A percentile compares a stretch with the other conserved stretches of the same genome.
These are phyloP conservation scores for Microchirus variegatus DNA, from an alignment of 2,797 vertebrate genomes.

Conservation along the genomic window DNA sequence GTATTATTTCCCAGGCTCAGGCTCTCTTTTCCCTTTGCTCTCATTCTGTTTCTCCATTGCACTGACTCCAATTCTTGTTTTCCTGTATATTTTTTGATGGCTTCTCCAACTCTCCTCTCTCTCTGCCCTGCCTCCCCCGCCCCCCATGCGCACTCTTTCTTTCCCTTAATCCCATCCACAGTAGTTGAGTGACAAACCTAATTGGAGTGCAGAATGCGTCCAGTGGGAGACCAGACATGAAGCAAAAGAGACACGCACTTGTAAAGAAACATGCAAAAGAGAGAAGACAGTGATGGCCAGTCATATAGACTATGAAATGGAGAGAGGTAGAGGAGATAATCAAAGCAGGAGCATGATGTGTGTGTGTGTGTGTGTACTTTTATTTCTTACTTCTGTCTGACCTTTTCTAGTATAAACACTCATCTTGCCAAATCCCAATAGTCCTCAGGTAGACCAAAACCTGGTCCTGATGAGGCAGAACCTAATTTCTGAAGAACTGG, in stretches of 20 bases:
- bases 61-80: constrained; percentile 38
- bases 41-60: constrained; percentile 34
- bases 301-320: constrained; percentile 51
- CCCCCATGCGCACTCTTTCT: constrained; percentile 16
- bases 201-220: constrained; percentile 75
- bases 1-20: neutral
- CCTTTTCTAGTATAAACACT: too few species aligned
- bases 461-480: too few species aligned
- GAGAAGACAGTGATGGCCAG: constrained; percentile 69
- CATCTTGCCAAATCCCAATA: too few species aligned
- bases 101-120: constrained; percentile 17
- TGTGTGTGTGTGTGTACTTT: too few species aligned
- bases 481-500: too few species aligned
- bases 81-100: constrained; percentile 18
- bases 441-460: too few species aligned
- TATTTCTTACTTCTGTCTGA: too few species aligned
- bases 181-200: constrained; percentile 81
- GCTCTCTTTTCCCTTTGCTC: constrained; percentile 33
- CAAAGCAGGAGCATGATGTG: constrained; percentile 41
- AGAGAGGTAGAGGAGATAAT: constrained; percentile 55
- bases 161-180: constrained; percentile 71
- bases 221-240: constrained; percentile 68
- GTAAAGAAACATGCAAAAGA: constrained; percentile 63
- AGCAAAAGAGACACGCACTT: constrained; percentile 64
- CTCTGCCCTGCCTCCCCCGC: neutral